Conservation (phyloP, 2,888 invertebrate genomes). For the Noctua fimbriata region DNA sequence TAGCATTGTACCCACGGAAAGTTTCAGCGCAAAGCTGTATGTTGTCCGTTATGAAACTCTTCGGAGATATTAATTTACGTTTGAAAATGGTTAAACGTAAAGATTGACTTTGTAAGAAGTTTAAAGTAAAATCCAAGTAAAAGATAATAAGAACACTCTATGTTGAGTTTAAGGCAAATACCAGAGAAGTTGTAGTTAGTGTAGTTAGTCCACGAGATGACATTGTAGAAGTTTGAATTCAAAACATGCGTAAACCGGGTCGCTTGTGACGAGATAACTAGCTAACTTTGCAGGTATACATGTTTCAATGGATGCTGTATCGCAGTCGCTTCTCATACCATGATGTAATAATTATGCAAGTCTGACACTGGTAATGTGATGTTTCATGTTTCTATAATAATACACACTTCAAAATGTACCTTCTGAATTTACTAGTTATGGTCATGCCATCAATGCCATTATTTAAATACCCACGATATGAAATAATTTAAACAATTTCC, state of each 20-base stretch:
- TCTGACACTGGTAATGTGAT: neutral
- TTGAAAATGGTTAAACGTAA: slow-evolving; percentile 25
- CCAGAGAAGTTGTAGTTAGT: slow-evolving; percentile 11
- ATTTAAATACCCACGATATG: slow-evolving; percentile 1
- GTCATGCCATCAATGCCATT: neutral
- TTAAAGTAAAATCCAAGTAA: slow-evolving; percentile 24
- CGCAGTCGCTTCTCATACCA: neutral
- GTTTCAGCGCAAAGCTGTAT: neutral
- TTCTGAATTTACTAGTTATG: neutral
- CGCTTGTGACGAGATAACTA: slow-evolving; percentile 12
- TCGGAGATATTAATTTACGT: neutral
- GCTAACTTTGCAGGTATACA: slow-evolving; percentile 24
- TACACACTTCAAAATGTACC: neutral
- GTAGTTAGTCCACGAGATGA: neutral
- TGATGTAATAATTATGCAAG: neutral
- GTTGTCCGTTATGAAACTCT: slow-evolving; percentile 3
- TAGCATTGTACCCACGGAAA: neutral
- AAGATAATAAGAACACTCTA: slow-evolving; percentile 22
- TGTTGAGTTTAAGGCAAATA: slow-evolving; percentile 28
- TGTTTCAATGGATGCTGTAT: slow-evolving; percentile 6
- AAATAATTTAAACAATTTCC: slow-evolving; percentile 10
- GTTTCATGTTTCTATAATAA: neutral
- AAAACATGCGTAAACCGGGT: slow-evolving; percentile 13
- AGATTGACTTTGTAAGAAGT: slow-evolving; percentile 35
- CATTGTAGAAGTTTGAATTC: slow-evolving; percentile 21